Evolutionary conservation across 2,888 invertebrate species (phyloP).

Genomic region (Agapostemon virescens): DNA sequence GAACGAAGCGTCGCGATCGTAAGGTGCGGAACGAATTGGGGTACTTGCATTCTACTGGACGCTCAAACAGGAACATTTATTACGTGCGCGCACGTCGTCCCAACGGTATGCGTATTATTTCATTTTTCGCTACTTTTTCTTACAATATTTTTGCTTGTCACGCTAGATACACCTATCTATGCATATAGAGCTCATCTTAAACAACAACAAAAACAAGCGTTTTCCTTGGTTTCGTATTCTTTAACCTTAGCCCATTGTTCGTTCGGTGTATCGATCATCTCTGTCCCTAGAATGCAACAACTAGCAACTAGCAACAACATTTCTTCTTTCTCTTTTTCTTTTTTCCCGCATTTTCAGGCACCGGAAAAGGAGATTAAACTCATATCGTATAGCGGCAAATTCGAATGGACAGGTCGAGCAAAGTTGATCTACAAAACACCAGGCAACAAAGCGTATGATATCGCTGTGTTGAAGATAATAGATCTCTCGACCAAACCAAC

Average conservation of each 20-base stretch:
- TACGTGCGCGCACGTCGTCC: slow-evolving; percentile 85
- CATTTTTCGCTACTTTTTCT: not conserved
- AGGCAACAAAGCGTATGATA: slow-evolving; percentile 75
- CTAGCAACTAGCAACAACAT: not conserved
- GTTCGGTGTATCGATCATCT: not conserved
- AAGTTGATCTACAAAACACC: slow-evolving; percentile 76
- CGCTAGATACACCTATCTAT: too few species aligned
- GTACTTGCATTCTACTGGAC: slow-evolving; percentile 83
- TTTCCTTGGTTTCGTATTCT: not conserved
- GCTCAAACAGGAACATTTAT: slow-evolving; percentile 81
- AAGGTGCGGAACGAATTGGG: slow-evolving; percentile 84
- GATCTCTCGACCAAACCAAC: slow-evolving; percentile 63
- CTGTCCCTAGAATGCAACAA: not conserved
- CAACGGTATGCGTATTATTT: slow-evolving; percentile 76
- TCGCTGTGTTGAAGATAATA: slow-evolving; percentile 75
- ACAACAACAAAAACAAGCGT: not conserved
- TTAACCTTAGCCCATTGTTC: not conserved
- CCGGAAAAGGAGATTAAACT: slow-evolving; percentile 68
- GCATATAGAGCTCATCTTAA: not conserved
- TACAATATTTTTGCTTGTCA: not conserved
- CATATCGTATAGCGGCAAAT: slow-evolving; percentile 60
- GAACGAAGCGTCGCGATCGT: slow-evolving; percentile 83
- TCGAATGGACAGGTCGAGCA: slow-evolving; percentile 63
- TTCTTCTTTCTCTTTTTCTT: not conserved
- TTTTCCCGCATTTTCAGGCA: slow-evolving; percentile 61